Percentiles rank a stretch among this genome's conserved stretches.
phyloP scores from a whole-genome alignment of 2,797 vertebrate genomes.

The Spea hammondii region DNA sequence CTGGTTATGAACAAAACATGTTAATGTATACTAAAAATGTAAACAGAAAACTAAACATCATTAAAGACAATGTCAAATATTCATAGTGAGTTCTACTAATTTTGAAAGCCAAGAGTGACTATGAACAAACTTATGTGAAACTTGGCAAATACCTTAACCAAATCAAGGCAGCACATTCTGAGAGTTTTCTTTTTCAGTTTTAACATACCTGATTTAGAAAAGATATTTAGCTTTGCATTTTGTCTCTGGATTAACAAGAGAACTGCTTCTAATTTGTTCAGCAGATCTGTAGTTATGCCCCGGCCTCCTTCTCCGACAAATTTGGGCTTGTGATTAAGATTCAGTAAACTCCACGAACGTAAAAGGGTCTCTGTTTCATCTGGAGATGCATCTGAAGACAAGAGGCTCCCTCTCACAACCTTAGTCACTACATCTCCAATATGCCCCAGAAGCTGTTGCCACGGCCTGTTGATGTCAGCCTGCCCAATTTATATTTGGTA shows the following conservation, averaged over 20 bases:
- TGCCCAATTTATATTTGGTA: constrained; percentile 51
- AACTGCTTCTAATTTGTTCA: constrained; percentile 89
- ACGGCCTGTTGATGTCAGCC: constrained; percentile 90
- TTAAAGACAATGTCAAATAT: too few relatives aligned
- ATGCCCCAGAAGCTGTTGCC: constrained; percentile 85
- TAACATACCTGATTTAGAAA: constrained; percentile 69
- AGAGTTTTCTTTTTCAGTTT: neutral
- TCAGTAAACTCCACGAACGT: constrained; percentile 88
- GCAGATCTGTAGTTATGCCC: constrained; percentile 76
- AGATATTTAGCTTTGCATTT: constrained; percentile 88
- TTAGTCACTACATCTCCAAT: constrained; percentile 79
- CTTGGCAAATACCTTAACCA: too few relatives aligned
- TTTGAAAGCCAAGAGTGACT: too few relatives aligned
- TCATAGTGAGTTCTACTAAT: too few relatives aligned
- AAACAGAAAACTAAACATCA: too few relatives aligned
- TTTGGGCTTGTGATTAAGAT: constrained; percentile 78
- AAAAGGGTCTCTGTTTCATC: constrained; percentile 88
- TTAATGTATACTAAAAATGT: too few relatives aligned
- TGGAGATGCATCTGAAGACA: constrained; percentile 77
- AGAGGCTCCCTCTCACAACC: constrained; percentile 81
- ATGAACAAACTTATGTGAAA: too few relatives aligned
- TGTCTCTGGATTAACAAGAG: constrained; percentile 86
- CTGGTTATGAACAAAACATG: too few relatives aligned
- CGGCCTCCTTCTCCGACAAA: constrained; percentile 73
- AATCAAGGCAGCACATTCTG: too few relatives aligned